phyloP scores from a whole-genome alignment of 2,888 invertebrate genomes.

The Synanthedon andrenaeformis region DNA sequence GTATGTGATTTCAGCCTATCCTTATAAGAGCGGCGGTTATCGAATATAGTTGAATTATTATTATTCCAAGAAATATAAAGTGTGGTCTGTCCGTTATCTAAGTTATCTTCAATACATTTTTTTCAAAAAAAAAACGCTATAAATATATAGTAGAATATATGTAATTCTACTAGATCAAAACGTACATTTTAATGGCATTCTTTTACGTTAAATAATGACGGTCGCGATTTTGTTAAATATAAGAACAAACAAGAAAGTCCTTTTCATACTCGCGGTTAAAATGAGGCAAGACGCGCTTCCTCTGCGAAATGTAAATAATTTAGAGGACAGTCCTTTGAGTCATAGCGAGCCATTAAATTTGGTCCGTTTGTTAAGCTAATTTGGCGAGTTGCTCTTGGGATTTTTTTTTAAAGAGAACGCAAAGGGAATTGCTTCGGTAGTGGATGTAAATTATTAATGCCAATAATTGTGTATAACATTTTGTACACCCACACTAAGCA shows the following conservation, averaged over 20 bases:
- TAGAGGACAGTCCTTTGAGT: slow-evolving; percentile 36
- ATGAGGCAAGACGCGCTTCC: slow-evolving; percentile 29
- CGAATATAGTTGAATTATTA: too few species aligned
- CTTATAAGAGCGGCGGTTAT: too few species aligned
- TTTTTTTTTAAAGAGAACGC: slow-evolving; percentile 18
- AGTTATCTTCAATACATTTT: too few species aligned
- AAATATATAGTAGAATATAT: too few species aligned
- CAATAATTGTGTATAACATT: background rate
- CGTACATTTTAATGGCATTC: too few species aligned
- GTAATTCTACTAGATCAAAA: too few species aligned
- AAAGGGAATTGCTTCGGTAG: background rate
- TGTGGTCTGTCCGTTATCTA: too few species aligned
- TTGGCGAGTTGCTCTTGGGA: slow-evolving; percentile 44
- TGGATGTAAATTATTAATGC: background rate
- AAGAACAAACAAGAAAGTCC: background rate
- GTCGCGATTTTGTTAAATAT: background rate
- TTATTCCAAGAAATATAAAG: too few species aligned
- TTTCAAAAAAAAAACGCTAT: too few species aligned
- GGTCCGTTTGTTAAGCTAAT: slow-evolving; percentile 51
- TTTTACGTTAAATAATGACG: background rate
- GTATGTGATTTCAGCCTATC: too few species aligned
- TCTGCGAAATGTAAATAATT: slow-evolving; percentile 51
- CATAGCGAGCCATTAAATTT: slow-evolving; percentile 42
- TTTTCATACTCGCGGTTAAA: slow-evolving; percentile 19
- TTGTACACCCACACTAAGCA: too few species aligned